Evolutionary conservation across 1,140 invertebrate genomes (phyloP).

Genomic region (Frieseomelitta varia): DNA sequence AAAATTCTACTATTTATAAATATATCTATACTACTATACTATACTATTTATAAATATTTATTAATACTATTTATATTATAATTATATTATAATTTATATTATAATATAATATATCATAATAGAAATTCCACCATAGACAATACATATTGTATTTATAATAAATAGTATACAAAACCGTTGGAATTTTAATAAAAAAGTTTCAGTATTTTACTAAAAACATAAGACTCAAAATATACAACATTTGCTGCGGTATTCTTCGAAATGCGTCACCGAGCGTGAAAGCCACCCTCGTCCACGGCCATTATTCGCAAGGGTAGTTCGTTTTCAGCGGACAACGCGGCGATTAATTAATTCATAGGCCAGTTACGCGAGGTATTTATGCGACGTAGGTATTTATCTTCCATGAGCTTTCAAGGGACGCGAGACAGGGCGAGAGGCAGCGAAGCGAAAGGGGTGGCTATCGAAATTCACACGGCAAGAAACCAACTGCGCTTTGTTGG

Average conservation of each 20-base stretch:
- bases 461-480: constrained; percentile 31
- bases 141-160: too few species aligned
- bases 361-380: constrained; percentile 51
- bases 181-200: too few species aligned
- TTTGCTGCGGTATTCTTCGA: neutral
- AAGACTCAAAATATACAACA: neutral
- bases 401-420: neutral
- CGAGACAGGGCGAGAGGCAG: neutral
- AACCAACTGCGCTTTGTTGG: neutral
- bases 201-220: too few species aligned
- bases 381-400: constrained; percentile 35
- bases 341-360: constrained; percentile 50
- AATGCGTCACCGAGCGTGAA: neutral
- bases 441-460: neutral
- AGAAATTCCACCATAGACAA: too few species aligned
- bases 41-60: too few species aligned
- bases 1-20: too few species aligned
- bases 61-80: too few species aligned
- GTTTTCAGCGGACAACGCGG: neutral
- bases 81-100: too few species aligned
- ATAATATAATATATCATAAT: too few species aligned
- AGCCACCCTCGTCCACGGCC: neutral
- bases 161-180: too few species aligned
- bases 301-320: constrained; percentile 41
- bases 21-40: too few species aligned